These are phyloP conservation scores for Lacerta agilis DNA, from an alignment of 2,797 vertebrate species.

Conservation along the genomic window DNA sequence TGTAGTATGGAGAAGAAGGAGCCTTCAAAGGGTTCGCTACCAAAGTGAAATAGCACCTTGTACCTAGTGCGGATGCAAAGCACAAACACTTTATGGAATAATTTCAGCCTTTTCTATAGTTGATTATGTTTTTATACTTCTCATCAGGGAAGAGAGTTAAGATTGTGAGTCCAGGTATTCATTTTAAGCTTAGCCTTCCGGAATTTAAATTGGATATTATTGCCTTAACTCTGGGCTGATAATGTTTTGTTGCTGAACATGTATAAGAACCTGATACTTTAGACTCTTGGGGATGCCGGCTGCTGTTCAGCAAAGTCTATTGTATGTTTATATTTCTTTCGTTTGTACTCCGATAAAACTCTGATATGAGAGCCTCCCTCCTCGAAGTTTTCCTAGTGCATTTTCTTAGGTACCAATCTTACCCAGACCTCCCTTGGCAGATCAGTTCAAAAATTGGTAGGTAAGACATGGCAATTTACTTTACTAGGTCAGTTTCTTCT, in stretches of 20 bases:
- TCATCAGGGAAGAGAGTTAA: constrained; percentile 3
- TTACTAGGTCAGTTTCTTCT: background rate
- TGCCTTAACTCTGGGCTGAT: constrained; percentile 1
- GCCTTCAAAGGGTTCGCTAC: background rate
- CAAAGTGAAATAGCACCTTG: background rate
- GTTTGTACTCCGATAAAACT: background rate
- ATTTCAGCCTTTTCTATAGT: background rate
- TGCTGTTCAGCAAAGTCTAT: background rate
- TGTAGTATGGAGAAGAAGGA: background rate
- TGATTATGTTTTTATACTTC: constrained; percentile 19
- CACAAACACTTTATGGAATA: background rate
- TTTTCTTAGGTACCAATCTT: background rate
- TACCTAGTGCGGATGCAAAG: background rate
- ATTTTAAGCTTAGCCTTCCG: constrained; percentile 4
- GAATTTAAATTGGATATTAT: constrained; percentile 28
- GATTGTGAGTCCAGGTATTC: background rate
- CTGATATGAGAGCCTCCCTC: background rate
- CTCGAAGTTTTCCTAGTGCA: background rate
- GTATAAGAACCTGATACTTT: background rate
- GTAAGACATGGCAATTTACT: background rate
- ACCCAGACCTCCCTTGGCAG: background rate
- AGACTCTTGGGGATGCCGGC: background rate
- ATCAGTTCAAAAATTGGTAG: background rate
- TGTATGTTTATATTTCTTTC: background rate
- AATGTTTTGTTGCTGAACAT: background rate